A percentile compares a stretch with the other conserved stretches of the same genome.
Evolutionary conservation across 2,113 vertebrate genomes (phyloP).

Genomic region (Nansenia antarctica): DNA sequence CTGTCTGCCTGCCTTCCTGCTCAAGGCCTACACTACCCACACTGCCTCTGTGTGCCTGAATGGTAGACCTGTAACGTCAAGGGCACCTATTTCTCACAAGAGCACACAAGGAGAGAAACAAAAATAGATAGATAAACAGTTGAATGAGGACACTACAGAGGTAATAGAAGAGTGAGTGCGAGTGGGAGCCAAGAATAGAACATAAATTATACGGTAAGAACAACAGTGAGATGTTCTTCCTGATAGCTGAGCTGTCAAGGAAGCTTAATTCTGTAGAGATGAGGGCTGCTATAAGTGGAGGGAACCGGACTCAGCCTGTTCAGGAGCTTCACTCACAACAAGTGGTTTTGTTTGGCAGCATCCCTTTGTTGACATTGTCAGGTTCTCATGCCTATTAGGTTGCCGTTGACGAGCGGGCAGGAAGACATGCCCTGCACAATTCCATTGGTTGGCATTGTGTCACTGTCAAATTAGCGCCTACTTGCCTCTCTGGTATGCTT

Average conservation of each 20-base stretch:
- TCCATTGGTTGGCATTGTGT: conserved; percentile 13
- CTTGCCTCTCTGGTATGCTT: not conserved
- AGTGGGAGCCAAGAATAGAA: conserved; percentile 23
- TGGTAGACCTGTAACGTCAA: not conserved
- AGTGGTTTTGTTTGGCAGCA: conserved; percentile 55
- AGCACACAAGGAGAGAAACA: not conserved
- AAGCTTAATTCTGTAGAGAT: not conserved
- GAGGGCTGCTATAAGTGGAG: not conserved
- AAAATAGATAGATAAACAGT: not conserved
- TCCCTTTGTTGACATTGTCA: conserved; percentile 46
- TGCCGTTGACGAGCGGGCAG: conserved; percentile 27
- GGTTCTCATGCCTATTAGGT: conserved; percentile 58
- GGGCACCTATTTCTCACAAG: not conserved
- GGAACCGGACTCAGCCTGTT: conserved; percentile 41
- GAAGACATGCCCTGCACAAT: conserved; percentile 21
- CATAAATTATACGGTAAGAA: conserved; percentile 1
- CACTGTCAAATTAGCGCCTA: conserved; percentile 21
- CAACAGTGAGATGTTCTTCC: conserved; percentile 25
- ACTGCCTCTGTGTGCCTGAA: not conserved
- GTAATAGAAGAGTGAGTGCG: not conserved
- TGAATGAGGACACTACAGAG: not conserved
- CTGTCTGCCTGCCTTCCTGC: not conserved
- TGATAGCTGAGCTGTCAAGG: conserved; percentile 17
- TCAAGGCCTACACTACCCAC: not conserved
- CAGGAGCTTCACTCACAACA: conserved; percentile 26